These are phyloP conservation scores for Sesia apiformis DNA, from an alignment of 2,888 invertebrate species.

Conservation along the genomic window DNA sequence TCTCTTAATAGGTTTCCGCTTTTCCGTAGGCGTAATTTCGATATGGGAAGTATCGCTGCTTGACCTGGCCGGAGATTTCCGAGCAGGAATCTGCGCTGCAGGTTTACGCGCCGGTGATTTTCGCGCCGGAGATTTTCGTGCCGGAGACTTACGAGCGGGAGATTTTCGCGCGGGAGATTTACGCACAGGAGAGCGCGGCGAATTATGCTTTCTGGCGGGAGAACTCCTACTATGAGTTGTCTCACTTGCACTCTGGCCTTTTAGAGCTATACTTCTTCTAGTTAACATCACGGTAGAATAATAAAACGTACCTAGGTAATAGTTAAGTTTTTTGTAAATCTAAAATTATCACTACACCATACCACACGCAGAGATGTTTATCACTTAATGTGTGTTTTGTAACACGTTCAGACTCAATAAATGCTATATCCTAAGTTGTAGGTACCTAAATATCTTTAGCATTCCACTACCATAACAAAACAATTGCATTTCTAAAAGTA, in stretches of 20 bases:
- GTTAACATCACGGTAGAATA: conserved; percentile 49
- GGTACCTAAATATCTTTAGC: no score
- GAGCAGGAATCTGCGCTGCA: conserved; percentile 47
- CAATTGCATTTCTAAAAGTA: no score
- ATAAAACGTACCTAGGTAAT: background rate
- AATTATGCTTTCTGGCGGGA: conserved; percentile 59
- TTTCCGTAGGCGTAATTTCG: conserved; percentile 22
- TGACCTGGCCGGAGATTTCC: conserved; percentile 60
- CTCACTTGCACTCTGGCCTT: conserved; percentile 41
- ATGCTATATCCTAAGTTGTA: background rate
- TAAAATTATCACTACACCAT: conserved; percentile 10
- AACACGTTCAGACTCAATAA: background rate
- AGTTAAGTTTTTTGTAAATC: conserved; percentile 13
- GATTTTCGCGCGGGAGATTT: conserved; percentile 59
- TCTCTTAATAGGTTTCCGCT: background rate
- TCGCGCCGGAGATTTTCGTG: conserved; percentile 64
- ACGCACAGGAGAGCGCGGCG: conserved; percentile 42
- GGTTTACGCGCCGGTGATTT: conserved; percentile 24
- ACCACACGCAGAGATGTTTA: conserved; percentile 7
- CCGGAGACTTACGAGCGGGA: conserved; percentile 69
- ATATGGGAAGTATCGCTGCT: conserved; percentile 34
- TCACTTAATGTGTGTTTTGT: background rate
- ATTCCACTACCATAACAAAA: no score
- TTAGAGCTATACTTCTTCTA: conserved; percentile 43
- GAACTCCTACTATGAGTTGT: conserved; percentile 52